A percentile compares a stretch with the other conserved stretches of the same genome.
Evolutionary conservation across 2,113 vertebrate genomes (phyloP).

Genomic region (Chlorocebus sabaeus): DNA sequence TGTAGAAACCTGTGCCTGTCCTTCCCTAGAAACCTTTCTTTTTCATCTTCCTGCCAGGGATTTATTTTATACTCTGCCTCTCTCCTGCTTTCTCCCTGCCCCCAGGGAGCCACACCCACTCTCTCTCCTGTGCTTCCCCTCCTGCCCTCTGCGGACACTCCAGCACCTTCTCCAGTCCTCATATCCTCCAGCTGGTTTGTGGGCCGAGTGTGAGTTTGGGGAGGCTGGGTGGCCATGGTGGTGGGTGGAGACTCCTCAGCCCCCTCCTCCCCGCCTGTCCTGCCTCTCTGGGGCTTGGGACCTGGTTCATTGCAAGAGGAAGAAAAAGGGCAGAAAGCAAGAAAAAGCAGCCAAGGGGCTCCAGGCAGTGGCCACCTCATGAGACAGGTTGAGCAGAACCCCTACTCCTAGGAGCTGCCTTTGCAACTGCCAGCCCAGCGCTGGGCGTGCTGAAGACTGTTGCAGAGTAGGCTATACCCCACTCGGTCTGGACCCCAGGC

Average conservation of each 20-base stretch:
- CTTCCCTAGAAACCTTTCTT: neutral
- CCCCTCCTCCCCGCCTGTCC: neutral
- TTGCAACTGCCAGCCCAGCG: neutral
- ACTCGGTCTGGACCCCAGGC: neutral
- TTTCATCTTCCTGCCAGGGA: neutral
- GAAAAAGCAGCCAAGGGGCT: neutral
- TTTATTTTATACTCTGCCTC: neutral
- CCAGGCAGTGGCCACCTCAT: conserved; percentile 46
- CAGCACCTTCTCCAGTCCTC: neutral
- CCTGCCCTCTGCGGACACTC: neutral
- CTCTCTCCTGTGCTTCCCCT: too few relatives aligned
- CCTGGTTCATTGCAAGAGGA: conserved; percentile 85
- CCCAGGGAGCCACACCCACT: too few relatives aligned
- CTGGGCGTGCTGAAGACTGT: neutral
- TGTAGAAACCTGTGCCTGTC: too few relatives aligned
- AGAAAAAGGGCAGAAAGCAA: conserved; percentile 81
- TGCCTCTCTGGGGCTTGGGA: conserved; percentile 81
- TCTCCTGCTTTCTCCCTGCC: neutral
- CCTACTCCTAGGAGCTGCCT: neutral
- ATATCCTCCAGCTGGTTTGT: neutral
- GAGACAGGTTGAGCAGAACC: neutral
- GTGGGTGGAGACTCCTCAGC: neutral
- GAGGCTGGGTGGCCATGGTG: fast-evolving
- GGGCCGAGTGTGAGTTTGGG: fast-evolving
- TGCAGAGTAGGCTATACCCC: neutral